A percentile compares a stretch with the other conserved stretches of the same genome.
Evolutionary conservation across 23 tunicate species (phyloP).

Genomic region (Diplosoma virens): DNA sequence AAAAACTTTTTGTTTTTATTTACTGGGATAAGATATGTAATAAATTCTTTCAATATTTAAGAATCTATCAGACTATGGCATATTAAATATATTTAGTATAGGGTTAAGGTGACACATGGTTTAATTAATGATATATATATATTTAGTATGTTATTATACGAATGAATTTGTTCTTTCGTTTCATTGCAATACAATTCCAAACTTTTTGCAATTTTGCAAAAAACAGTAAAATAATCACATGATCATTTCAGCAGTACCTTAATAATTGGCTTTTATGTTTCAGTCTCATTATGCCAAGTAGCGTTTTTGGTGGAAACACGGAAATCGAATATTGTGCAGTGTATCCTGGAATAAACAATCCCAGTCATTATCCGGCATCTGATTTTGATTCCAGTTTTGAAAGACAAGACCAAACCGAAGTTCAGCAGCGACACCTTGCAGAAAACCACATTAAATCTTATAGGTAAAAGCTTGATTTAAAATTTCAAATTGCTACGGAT

Average conservation of each 20-base stretch:
- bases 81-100: background rate
- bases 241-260: no score
- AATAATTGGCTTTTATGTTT: background rate
- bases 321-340: slow-evolving; percentile 3
- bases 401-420: background rate
- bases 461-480: background rate
- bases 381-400: slow-evolving; percentile 14
- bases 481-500: background rate
- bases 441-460: background rate
- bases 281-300: slow-evolving; percentile 71
- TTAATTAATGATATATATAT: no score
- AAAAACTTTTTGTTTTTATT: background rate
- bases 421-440: slow-evolving; percentile 32
- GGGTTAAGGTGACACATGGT: background rate
- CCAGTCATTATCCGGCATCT: background rate
- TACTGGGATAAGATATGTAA: no score
- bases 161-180: no score
- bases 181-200: no score
- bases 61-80: no score
- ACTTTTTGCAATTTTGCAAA: background rate
- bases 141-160: no score
- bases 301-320: slow-evolving; percentile 34
- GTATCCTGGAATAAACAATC: background rate
- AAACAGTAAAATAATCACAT: background rate
- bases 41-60: no score